Evolutionary conservation across 2,113 vertebrate genomes (phyloP).

Genomic region (Xyliphius kryptos): DNA sequence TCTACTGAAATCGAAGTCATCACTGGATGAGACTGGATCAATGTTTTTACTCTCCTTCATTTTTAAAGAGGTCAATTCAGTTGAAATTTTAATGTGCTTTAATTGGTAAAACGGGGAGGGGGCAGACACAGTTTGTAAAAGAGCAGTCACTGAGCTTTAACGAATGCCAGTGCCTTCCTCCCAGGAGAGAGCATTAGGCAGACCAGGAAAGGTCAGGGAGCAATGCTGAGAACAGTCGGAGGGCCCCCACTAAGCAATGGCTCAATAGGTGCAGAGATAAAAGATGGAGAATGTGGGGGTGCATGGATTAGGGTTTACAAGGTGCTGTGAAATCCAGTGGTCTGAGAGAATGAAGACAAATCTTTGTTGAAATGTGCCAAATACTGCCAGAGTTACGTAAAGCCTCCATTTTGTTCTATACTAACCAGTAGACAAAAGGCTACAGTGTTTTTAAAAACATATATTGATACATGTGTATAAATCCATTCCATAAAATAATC

Average conservation of each 20-base stretch:
- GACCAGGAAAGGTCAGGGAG: conserved; percentile 38
- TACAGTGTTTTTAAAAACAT: not conserved
- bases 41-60: conserved; percentile 34
- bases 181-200: conserved; percentile 25
- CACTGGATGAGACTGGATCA: conserved; percentile 20
- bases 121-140: conserved; percentile 8
- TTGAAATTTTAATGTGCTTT: conserved; percentile 39
- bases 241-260: conserved; percentile 15
- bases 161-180: not conserved
- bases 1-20: conserved; percentile 13
- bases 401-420: not conserved
- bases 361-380: conserved; percentile 16
- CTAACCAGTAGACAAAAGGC: conserved; percentile 4
- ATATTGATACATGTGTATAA: not conserved
- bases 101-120: not conserved
- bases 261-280: conserved; percentile 29
- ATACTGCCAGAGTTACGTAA: conserved; percentile 10
- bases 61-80: conserved; percentile 41
- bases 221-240: conserved; percentile 20
- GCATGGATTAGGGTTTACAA: not conserved
- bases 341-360: conserved; percentile 4
- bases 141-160: conserved; percentile 27
- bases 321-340: conserved; percentile 5
- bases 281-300: conserved; percentile 4
- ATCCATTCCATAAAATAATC: not conserved